Percentiles rank a stretch among this genome's conserved stretches.
Conservation (phyloP, 2,888 invertebrate species). For the Leuctra nigra region DNA sequence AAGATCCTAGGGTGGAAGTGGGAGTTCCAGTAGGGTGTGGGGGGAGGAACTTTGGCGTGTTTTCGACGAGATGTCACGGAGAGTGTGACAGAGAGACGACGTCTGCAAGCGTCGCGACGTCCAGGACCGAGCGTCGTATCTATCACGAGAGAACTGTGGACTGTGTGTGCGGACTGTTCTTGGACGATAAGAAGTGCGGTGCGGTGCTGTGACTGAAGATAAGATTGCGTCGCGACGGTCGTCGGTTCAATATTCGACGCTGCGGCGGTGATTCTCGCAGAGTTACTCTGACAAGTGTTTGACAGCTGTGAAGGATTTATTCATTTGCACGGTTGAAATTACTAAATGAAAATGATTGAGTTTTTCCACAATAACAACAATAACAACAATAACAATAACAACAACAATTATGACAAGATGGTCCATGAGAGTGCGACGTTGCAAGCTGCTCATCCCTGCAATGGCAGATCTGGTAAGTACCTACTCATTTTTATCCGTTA, state of each 20-base stretch:
- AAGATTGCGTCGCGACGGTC: too few relatives aligned
- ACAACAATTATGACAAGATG: slow-evolving; percentile 44
- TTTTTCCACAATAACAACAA: slow-evolving; percentile 44
- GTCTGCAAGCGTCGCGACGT: slow-evolving; percentile 2
- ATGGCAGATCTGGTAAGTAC: slow-evolving; percentile 58
- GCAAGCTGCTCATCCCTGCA: slow-evolving; percentile 50
- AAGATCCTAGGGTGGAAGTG: neutral
- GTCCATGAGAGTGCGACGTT: slow-evolving; percentile 48
- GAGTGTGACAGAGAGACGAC: slow-evolving; percentile 19
- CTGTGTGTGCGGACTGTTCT: slow-evolving; percentile 4
- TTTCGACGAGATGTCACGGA: slow-evolving; percentile 13
- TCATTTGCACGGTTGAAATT: slow-evolving; percentile 3
- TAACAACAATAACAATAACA: slow-evolving; percentile 23
- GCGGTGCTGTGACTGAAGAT: slow-evolving; percentile 8
- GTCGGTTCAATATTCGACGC: too few relatives aligned
- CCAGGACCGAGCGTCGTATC: too few relatives aligned
- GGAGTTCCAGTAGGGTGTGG: neutral
- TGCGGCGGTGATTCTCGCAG: too few relatives aligned
- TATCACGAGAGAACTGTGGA: too few relatives aligned
- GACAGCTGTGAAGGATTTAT: too few relatives aligned
- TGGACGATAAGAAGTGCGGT: neutral
- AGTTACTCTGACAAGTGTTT: too few relatives aligned
- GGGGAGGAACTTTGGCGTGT: slow-evolving; percentile 20
- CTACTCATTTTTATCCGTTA: too few relatives aligned
- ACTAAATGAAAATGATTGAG: slow-evolving; percentile 52